These are phyloP conservation scores for Cephonodes hylas DNA, from an alignment of 2,888 invertebrate species.

Conservation along the genomic window DNA sequence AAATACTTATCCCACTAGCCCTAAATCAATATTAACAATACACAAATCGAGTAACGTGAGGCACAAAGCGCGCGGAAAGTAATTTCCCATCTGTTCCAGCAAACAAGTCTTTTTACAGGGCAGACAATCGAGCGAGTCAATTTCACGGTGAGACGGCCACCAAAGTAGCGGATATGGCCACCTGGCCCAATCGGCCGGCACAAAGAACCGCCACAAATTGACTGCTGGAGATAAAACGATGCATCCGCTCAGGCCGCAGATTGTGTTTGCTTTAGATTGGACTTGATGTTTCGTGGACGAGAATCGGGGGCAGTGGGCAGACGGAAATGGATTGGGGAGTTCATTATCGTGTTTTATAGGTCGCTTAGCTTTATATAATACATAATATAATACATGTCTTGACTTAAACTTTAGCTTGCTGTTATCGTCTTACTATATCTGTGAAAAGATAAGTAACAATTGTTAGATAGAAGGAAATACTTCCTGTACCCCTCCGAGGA, in stretches of 20 bases:
- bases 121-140: constrained; percentile 67
- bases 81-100: constrained; percentile 26
- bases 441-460: too few species aligned
- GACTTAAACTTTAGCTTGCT: too few species aligned
- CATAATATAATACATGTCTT: too few species aligned
- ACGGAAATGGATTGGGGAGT: too few species aligned
- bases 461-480: not conserved
- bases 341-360: too few species aligned
- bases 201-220: constrained; percentile 17
- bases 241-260: not conserved
- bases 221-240: constrained; percentile 6
- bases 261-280: constrained; percentile 6
- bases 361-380: too few species aligned
- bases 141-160: constrained; percentile 61
- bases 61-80: constrained; percentile 19
- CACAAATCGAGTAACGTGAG: constrained; percentile 7
- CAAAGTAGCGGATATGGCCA: constrained; percentile 35
- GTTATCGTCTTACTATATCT: too few species aligned
- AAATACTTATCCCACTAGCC: not conserved
- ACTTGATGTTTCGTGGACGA: too few species aligned
- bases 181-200: constrained; percentile 15
- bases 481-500: not conserved
- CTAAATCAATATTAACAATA: not conserved
- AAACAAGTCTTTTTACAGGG: constrained; percentile 51
- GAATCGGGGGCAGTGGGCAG: too few species aligned